A percentile compares a stretch with the other conserved stretches of the same genome.
Conservation (phyloP, 23 tunicate genomes). For the Trididemnum miniatum region DNA sequence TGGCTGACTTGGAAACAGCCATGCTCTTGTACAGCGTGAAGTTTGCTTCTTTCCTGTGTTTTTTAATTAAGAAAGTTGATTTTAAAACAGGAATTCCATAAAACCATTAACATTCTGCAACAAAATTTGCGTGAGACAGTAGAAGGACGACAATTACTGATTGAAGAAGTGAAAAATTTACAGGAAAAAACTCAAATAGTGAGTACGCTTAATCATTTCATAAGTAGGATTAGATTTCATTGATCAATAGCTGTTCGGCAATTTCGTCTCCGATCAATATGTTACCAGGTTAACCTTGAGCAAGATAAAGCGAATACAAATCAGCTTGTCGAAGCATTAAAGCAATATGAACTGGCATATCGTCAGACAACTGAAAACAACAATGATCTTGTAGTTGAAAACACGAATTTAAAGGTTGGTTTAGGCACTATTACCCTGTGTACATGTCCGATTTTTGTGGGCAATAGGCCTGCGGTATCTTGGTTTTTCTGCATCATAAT, state of each 20-base stretch:
- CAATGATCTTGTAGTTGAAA: conserved; percentile 12
- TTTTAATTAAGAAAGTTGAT: too few species aligned
- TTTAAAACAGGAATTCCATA: conserved; percentile 51
- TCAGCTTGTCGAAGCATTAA: conserved; percentile 25
- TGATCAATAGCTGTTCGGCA: neutral
- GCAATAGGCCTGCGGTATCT: too few species aligned
- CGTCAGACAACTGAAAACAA: conserved; percentile 30
- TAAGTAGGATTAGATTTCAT: too few species aligned
- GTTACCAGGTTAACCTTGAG: neutral
- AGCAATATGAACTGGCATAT: conserved; percentile 43
- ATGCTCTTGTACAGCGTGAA: too few species aligned
- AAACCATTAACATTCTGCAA: conserved; percentile 69
- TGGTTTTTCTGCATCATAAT: too few species aligned
- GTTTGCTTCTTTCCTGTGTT: too few species aligned
- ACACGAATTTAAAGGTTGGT: conserved; percentile 11
- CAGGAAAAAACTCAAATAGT: neutral
- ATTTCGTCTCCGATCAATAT: too few species aligned
- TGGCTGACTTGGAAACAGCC: too few species aligned
- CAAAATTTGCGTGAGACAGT: conserved; percentile 73
- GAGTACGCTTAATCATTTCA: too few species aligned
- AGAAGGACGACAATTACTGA: conserved; percentile 55
- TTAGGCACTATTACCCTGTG: too few species aligned
- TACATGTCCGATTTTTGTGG: too few species aligned
- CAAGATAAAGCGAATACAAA: neutral
- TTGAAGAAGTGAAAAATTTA: conserved; percentile 50